A percentile compares a stretch with the other conserved stretches of the same genome.
These are phyloP conservation scores for Upupa epops DNA, from an alignment of 2,113 vertebrate genomes.

Conservation along the genomic window DNA sequence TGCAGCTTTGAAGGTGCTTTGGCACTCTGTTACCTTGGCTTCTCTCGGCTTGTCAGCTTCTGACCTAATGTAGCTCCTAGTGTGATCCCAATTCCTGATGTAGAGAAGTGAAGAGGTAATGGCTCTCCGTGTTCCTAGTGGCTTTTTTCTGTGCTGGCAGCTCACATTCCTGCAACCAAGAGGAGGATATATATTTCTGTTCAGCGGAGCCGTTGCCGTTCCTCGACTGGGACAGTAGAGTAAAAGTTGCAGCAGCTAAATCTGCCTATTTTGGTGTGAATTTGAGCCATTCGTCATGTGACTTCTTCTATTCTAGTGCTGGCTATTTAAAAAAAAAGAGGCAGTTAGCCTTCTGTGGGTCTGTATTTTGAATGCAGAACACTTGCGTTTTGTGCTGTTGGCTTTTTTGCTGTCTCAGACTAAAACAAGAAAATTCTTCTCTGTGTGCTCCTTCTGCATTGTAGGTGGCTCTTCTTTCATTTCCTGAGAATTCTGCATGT, in stretches of 20 bases:
- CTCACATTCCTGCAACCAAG: background rate
- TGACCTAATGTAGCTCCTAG: fast-evolving
- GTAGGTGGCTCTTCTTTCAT: background rate
- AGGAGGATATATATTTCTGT: background rate
- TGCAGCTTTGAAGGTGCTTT: background rate
- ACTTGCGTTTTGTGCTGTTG: slow-evolving; percentile 36
- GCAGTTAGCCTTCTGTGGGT: slow-evolving; percentile 58
- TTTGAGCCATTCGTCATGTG: slow-evolving; percentile 42
- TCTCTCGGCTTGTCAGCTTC: fast-evolving
- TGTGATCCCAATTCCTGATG: background rate
- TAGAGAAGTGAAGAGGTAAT: fast-evolving
- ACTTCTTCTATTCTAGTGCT: slow-evolving; percentile 47
- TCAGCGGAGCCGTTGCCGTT: background rate
- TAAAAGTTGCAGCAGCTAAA: slow-evolving; percentile 13
- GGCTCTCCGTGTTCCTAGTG: background rate
- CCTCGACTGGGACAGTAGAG: background rate
- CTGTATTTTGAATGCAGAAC: slow-evolving; percentile 55
- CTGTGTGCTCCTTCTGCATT: background rate
- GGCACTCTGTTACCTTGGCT: background rate
- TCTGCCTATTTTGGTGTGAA: slow-evolving; percentile 52
- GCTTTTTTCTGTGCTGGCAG: background rate
- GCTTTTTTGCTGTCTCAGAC: background rate
- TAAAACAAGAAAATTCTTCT: background rate
- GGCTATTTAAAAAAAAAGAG: slow-evolving; percentile 25
- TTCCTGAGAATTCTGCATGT: background rate